Evolutionary conservation across 2,113 vertebrate species (phyloP), one percentile per base, ranked within the genome.

Genomic region (Oncorhynchus mykiss): DNA sequence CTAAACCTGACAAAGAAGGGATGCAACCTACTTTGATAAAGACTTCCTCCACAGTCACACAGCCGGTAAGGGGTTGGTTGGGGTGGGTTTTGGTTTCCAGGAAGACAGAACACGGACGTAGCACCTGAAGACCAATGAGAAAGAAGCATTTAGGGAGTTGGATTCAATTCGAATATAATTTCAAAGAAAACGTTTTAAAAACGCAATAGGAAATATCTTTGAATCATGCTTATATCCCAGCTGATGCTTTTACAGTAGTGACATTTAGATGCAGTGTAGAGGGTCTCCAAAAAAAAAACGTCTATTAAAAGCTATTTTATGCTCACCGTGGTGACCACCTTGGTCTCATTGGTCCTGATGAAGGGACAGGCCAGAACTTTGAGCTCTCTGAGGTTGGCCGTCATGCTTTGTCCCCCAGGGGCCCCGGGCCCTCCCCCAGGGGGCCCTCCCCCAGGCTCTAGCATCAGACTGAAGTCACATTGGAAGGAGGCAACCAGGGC

Each of bases 301-400:
- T 9, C 8, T 45, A 45, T 45, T 45, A 45, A 45, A 39, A 45
- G 8, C 8, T 11, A 11, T 45, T 45, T 45, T 45, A 45, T 45
- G 39, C 92, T 92, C 91, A 99, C 97, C 0, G 94, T 99, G 67
- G 97, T 98, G 69, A 97, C 80, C 0, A 87, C 92, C 25, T 87
- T 91, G 79, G 92, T 90, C 45, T 92, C 87, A 65, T 94, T 89
- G 75, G 90, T 85, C 68, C 80, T 92, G 72, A 99, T 94, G 87
- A 99, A 97, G 45, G 96, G 95, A 84, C 96, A 96, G 20, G 97
- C 97, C 0, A 98, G 93, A 16, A 99, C 93, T 83, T 90, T 95
- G n/a, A 99, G 93, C 12, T 92, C 92, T 71, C 91, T 91, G 27
- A 99, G 88, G 72, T 92, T 94, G 60, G 95, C 95, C 1, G 86